Conservation (phyloP, 2,113 vertebrate species). For the Lota lota region DNA sequence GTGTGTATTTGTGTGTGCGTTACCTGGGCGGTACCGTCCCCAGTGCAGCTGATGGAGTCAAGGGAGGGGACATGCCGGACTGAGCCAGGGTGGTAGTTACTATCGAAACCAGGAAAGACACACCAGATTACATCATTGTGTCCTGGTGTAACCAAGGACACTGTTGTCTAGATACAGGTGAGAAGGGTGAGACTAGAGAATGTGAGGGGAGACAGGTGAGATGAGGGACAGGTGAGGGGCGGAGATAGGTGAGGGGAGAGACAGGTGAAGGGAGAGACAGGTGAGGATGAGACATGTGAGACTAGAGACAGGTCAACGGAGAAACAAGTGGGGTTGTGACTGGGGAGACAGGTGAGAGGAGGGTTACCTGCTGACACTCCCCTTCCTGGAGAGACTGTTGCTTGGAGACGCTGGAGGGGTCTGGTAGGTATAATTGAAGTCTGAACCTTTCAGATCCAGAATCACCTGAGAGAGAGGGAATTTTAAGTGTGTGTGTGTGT, state of each 20-base stretch:
- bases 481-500: background rate
- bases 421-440: slow-evolving; percentile 79
- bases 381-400: slow-evolving; percentile 77
- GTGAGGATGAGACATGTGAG: too few species aligned
- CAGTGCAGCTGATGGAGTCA: slow-evolving; percentile 76
- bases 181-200: too few species aligned
- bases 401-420: slow-evolving; percentile 80
- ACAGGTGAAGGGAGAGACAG: too few species aligned
- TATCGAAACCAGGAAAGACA: slow-evolving; percentile 11
- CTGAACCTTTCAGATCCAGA: slow-evolving; percentile 78
- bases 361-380: slow-evolving; percentile 79
- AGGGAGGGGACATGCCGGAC: slow-evolving; percentile 77
- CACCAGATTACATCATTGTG: background rate
- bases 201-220: too few species aligned
- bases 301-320: too few species aligned
- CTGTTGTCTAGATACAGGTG: background rate
- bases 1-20: slow-evolving; percentile 19
- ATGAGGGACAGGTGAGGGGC: too few species aligned
- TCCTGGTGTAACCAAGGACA: background rate
- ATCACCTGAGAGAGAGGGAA: slow-evolving; percentile 69
- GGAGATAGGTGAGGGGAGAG: too few species aligned
- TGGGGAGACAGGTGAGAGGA: background rate
- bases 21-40: slow-evolving; percentile 76
- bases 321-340: too few species aligned
- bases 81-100: slow-evolving; percentile 71